Evolutionary conservation across 2,113 vertebrate genomes (phyloP), one percentile per base, ranked within the genome.

Genomic region (Cyanoderma ruficeps): DNA sequence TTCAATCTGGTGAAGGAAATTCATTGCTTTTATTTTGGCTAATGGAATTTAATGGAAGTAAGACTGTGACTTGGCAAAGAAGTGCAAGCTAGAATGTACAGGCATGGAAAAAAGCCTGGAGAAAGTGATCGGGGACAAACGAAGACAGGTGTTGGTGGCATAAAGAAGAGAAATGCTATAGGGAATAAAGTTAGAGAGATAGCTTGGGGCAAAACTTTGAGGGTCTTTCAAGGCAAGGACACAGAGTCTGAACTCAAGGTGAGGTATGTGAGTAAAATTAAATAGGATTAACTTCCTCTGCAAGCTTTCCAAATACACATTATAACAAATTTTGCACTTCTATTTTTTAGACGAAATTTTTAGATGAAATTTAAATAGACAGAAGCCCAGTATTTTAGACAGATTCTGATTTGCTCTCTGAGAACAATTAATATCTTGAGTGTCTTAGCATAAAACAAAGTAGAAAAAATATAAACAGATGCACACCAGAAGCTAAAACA

Each of bases 81-180:
- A 81, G 28, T 49, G 52, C 31, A 68, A 78, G 47, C 31, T 89
- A 64, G 72, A 89, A 87, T 49, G 31, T 41, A 60, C 18, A 91
- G 80, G 17, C 72, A 91, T 68, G 69, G 83, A 92, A 92, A 94
- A 89, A 87, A 78, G 52, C 47, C 86, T 75, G 65, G 72, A 90
- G 83, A 94, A 37, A 74, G 25, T 56, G 42, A 83, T 4, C 0
- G 0, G 31, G 60, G 44, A 90, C 35, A 87, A 90, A 92, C 52
- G 72, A 96, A 92, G 76, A 94, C 87, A 95, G 93, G 86, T 96
- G 86, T 20, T 89, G 33, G 68, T 64, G 72, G 47, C 69, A 71
- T 49, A 71, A 92, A 93, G 79, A 85, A 72, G n/a, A 86, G 50
- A 35, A 91, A 78, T 44, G 16, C n/a, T 87, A 41, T 10, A 83